Base-by-base conservation (phyloP, 2,888 invertebrate genomes). In the Tanaodytes sp. region DNA sequence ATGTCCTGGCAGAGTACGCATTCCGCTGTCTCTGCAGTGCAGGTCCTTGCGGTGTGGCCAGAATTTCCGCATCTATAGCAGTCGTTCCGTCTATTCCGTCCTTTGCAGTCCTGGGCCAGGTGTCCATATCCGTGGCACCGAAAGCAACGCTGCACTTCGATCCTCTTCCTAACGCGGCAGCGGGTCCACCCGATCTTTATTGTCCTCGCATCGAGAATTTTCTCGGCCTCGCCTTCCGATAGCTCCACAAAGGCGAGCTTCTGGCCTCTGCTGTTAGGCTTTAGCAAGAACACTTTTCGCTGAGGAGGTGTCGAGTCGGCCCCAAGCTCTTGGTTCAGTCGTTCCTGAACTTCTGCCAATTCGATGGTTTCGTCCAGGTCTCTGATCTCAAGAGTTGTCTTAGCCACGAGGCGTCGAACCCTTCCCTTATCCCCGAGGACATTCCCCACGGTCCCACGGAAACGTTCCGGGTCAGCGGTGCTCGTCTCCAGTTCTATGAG, bases 51-150 rank as follows among this genome's bases (percentile, higher is more conserved):
- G n/a, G 36, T 51, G 37, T 61, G 51, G 16, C 30, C 27, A 12
- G 11, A 3, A 1, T 19, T 9, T 8, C 61, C 61, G 11, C 61
- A 61, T 15, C 16, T 36, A 18, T 15, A 40, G 33, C 61, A 51
- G 1, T 9, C 1, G 15, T 49, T 36, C n/a, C 33, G 37, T 14
- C 65, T 39, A 14, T 64, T 45, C 15, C 14, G 20, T 8, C 37
- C 39, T 12, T 36, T 19, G 23, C 65, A 61, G 39, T 37, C 27
- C 1, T 45, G 33, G 6, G 45, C 43, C 20, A 42, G 18, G 36
- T 57, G 48, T 27, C 54, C 65, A 14, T 45, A 46, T 1, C 27
- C 62, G 2, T 51, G 36, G 15, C 65, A 66, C 14, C 19, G 36
- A 16, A 37, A 55, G 39, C 54, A 65, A 6, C 46, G 37, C 0